Evolutionary conservation across 2,888 invertebrate species (phyloP).

Genomic region (Amiota communis): DNA sequence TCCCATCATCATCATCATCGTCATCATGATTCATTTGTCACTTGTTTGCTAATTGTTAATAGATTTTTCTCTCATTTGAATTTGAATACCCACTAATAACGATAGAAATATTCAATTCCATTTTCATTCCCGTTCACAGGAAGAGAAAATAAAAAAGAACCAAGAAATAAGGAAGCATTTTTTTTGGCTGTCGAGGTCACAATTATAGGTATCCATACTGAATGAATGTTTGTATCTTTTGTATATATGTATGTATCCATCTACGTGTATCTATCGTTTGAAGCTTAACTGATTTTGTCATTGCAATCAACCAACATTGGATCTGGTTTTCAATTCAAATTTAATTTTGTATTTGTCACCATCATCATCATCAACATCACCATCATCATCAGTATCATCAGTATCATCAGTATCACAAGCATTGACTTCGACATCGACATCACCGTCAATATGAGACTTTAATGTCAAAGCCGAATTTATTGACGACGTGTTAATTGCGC

Average conservation of each 20-base stretch:
- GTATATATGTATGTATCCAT: too few species aligned
- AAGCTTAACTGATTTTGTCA: not conserved
- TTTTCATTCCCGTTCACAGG: not conserved
- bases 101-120: not conserved
- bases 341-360: conserved; percentile 21
- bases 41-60: conserved; percentile 16
- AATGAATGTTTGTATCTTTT: too few species aligned
- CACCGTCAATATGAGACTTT: not conserved
- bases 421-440: not conserved
- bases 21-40: too few species aligned
- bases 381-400: not conserved
- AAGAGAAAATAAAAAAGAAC: too few species aligned
- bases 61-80: conserved; percentile 39
- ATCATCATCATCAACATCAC: not conserved
- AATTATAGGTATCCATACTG: too few species aligned
- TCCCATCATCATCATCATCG: too few species aligned
- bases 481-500: conserved; percentile 55
- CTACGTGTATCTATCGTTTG: too few species aligned
- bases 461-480: conserved; percentile 9
- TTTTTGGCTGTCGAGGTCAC: too few species aligned
- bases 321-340: conserved; percentile 22
- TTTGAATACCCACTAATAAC: conserved; percentile 20
- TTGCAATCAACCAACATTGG: conserved; percentile 17
- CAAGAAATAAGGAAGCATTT: too few species aligned
- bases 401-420: not conserved